These are phyloP conservation scores for Toxotes lorentzi DNA, from an alignment of 2,797 vertebrate genomes.

Conservation along the genomic window DNA sequence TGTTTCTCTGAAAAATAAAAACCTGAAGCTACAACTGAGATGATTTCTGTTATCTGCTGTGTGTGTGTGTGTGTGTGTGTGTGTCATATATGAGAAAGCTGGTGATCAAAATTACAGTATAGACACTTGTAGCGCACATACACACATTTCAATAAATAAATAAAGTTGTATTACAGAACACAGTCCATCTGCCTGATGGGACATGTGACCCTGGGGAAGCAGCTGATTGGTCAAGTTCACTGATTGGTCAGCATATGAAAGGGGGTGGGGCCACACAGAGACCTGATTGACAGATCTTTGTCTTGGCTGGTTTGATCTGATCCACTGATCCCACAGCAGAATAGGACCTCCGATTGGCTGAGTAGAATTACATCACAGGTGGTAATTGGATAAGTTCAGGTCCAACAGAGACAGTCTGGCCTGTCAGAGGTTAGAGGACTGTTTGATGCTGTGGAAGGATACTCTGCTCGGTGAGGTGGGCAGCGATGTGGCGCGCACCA, in stretches of 20 bases:
- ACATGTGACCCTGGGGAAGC: slow-evolving; percentile 6
- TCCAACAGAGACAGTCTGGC: not conserved
- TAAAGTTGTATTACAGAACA: not conserved
- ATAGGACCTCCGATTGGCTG: slow-evolving; percentile 8
- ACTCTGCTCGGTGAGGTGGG: slow-evolving; percentile 92
- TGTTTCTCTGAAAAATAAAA: no score
- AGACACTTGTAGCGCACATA: slow-evolving; percentile 3
- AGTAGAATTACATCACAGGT: not conserved
- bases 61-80: no score
- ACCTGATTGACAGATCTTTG: not conserved
- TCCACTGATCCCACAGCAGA: not conserved
- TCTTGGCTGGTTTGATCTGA: not conserved
- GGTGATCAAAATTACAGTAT: slow-evolving; percentile 28
- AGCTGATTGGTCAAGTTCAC: slow-evolving; percentile 21
- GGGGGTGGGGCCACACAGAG: not conserved
- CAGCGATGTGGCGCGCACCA: slow-evolving; percentile 92
- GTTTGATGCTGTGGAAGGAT: slow-evolving; percentile 97
- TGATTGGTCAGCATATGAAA: slow-evolving; percentile 17
- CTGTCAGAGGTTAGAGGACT: slow-evolving; percentile 89
- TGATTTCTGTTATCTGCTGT: no score
- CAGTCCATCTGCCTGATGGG: slow-evolving; percentile 7
- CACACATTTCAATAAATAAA: not conserved
- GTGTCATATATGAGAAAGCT: slow-evolving; percentile 13
- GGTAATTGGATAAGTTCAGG: not conserved
- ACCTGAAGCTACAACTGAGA: no score